Percentiles rank a stretch among this genome's conserved stretches.
Conservation (phyloP, 1,140 invertebrate genomes). For the Sinella curviseta region DNA sequence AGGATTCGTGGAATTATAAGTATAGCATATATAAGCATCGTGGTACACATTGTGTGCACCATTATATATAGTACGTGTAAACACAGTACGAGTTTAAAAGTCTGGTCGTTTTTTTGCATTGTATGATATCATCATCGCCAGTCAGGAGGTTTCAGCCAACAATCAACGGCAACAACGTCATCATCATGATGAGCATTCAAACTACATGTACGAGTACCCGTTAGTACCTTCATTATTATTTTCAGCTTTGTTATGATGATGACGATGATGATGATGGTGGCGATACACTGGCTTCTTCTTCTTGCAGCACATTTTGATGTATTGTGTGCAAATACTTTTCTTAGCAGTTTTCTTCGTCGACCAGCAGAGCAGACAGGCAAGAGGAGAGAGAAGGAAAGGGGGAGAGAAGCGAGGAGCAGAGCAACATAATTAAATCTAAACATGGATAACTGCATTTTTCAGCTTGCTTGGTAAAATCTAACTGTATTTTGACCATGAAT, state of each 20-base stretch:
- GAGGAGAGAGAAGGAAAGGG: not conserved
- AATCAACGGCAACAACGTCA: constrained; percentile 22
- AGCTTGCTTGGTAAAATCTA: constrained; percentile 18
- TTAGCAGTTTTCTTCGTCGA: not conserved
- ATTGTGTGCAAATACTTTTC: constrained; percentile 12
- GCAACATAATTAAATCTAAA: constrained; percentile 23
- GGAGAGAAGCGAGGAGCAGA: not conserved
- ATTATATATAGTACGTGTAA: not conserved
- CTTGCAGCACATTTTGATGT: not conserved
- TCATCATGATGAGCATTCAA: not conserved
- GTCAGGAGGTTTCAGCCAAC: not conserved
- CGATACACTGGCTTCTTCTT: not conserved
- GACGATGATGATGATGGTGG: not conserved
- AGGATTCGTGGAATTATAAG: constrained; percentile 21
- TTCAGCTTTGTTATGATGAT: not conserved
- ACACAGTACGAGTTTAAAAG: not conserved
- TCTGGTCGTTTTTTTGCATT: not conserved
- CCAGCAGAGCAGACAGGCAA: not conserved
- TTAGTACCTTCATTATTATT: constrained; percentile 5
- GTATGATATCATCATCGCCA: constrained; percentile 18
- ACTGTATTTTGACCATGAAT: constrained; percentile 34
- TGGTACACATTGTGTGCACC: not conserved
- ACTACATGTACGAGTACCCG: not conserved
- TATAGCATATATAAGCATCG: not conserved
- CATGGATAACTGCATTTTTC: constrained; percentile 30